These are phyloP conservation scores for human (Homo sapiens) DNA, from an alignment of 2,113 vertebrate species.

Conservation along the genomic window GRCh38 chr1:53638001-53638500, in stretches of 20 bases:
- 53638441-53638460: not conserved
- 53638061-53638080: not conserved
- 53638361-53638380: not conserved
- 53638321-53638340: not conserved
- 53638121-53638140: not conserved
- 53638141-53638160: not conserved
- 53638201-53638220: not conserved
- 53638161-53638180: not conserved
- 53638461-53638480: not conserved
- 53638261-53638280: not conserved
- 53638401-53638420: not conserved
- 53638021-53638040: fast-evolving
- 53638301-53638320: fast-evolving
- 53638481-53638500: not conserved
- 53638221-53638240: not conserved
- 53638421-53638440: not conserved
- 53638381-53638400: not conserved
- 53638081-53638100: not conserved
- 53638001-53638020: not conserved
- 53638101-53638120: not conserved
- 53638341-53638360: not conserved
- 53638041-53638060: not conserved
- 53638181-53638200: too few species aligned
- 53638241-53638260: not conserved
- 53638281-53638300: not conserved